Percentiles rank a stretch among this genome's conserved stretches.
Evolutionary conservation across 1,140 invertebrate species (phyloP).

Genomic region (Sinella curviseta): DNA sequence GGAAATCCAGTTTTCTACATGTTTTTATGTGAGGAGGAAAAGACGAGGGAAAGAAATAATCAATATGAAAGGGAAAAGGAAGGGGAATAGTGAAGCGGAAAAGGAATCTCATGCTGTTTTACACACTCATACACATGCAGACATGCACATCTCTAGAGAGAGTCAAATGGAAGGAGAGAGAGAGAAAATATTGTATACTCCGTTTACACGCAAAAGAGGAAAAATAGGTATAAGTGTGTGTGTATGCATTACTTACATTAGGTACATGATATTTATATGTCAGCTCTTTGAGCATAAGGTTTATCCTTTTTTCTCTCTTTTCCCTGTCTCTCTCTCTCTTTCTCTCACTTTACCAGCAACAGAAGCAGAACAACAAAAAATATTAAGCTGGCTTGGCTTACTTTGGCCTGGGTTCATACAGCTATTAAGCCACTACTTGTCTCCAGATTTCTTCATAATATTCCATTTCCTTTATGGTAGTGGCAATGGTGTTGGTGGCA

Average conservation of each 20-base stretch:
- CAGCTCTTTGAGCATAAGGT: not conserved
- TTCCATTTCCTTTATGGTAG: slow-evolving; percentile 2
- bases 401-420: not conserved
- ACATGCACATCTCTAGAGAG: slow-evolving; percentile 21
- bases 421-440: slow-evolving; percentile 16
- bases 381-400: slow-evolving; percentile 5
- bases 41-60: slow-evolving; percentile 16
- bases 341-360: not conserved
- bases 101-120: slow-evolving; percentile 27
- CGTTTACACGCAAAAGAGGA: not conserved
- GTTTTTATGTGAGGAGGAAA: not conserved
- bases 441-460: slow-evolving; percentile 17
- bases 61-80: slow-evolving; percentile 26
- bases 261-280: not conserved
- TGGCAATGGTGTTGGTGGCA: not conserved
- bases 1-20: not conserved
- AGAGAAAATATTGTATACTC: not conserved
- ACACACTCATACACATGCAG: slow-evolving; percentile 25
- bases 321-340: not conserved
- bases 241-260: not conserved
- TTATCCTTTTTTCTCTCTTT: not conserved
- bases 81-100: slow-evolving; percentile 18
- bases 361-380: not conserved
- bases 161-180: slow-evolving; percentile 1
- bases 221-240: not conserved